These are phyloP conservation scores for Dasyprocta punctata DNA, from an alignment of 2,113 vertebrate species.

Conservation along the genomic window DNA sequence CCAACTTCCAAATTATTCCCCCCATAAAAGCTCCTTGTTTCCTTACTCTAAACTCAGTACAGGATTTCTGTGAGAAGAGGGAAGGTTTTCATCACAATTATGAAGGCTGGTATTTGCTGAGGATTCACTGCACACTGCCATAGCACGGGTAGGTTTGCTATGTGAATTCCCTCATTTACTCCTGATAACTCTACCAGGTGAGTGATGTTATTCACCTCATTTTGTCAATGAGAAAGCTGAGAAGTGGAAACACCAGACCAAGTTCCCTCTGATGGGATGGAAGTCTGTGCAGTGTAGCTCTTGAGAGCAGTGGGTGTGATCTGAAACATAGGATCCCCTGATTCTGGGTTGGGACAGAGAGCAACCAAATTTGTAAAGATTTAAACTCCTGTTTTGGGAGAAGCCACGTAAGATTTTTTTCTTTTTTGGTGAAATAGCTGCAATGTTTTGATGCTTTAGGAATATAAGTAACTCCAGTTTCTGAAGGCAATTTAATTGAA, in stretches of 20 bases:
- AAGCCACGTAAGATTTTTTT: neutral
- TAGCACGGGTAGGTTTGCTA: neutral
- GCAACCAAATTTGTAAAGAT: neutral
- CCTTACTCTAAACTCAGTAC: neutral
- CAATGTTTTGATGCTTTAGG: constrained; percentile 27
- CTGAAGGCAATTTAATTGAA: neutral
- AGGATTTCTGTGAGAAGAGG: neutral
- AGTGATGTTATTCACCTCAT: no score
- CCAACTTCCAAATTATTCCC: constrained; percentile 54
- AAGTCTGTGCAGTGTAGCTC: accelerated
- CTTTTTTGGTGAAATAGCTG: constrained; percentile 24
- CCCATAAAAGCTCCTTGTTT: constrained; percentile 7
- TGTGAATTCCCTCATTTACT: neutral
- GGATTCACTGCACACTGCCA: neutral
- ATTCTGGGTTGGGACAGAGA: neutral
- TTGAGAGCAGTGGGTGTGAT: accelerated
- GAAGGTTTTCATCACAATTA: neutral
- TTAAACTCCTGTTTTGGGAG: constrained; percentile 19
- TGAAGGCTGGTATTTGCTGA: neutral
- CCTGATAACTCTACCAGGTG: neutral
- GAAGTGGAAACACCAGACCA: neutral
- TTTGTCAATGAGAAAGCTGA: neutral
- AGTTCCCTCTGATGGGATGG: neutral
- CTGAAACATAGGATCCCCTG: neutral
- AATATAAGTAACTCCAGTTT: neutral